Conservation (phyloP, 1,140 invertebrate species). For the Drosophila bifasciata region DNA sequence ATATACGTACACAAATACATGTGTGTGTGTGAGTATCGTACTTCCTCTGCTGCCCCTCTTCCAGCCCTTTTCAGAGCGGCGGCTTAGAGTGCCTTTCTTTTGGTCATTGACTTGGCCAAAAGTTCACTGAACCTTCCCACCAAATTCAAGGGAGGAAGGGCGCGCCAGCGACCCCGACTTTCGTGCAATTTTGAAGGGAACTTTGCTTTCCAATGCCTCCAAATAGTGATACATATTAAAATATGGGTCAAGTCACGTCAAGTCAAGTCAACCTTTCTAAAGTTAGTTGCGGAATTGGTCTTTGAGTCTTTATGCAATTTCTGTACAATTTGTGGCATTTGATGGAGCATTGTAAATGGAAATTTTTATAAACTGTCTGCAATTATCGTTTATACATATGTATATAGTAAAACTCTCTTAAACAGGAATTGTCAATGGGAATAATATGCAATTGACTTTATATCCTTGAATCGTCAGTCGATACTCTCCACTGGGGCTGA, state of each 20-base stretch:
- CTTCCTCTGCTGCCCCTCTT: constrained; percentile 3
- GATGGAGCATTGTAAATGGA: too few relatives aligned
- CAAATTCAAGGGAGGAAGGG: constrained; percentile 17
- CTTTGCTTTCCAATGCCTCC: constrained; percentile 35
- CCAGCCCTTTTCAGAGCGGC: constrained; percentile 11
- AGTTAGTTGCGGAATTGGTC: constrained; percentile 14
- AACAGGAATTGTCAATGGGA: too few relatives aligned
- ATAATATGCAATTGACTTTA: too few relatives aligned
- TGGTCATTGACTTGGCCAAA: constrained; percentile 51
- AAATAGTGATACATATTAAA: constrained; percentile 18
- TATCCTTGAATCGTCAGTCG: too few relatives aligned
- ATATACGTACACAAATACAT: constrained; percentile 11
- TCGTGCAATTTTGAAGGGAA: constrained; percentile 30
- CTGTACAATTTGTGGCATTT: neutral
- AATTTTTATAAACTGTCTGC: too few relatives aligned
- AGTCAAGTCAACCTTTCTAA: constrained; percentile 25
- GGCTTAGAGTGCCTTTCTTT: constrained; percentile 51
- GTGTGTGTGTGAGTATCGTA: neutral
- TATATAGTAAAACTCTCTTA: too few relatives aligned
- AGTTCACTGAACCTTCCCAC: constrained; percentile 38
- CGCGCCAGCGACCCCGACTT: constrained; percentile 25
- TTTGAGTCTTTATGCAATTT: neutral
- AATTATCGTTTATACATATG: too few relatives aligned
- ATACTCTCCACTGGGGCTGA: too few relatives aligned
- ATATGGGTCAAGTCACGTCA: constrained; percentile 33